Conservation (phyloP, 2,797 vertebrate genomes). For the Glyptemys insculpta region DNA sequence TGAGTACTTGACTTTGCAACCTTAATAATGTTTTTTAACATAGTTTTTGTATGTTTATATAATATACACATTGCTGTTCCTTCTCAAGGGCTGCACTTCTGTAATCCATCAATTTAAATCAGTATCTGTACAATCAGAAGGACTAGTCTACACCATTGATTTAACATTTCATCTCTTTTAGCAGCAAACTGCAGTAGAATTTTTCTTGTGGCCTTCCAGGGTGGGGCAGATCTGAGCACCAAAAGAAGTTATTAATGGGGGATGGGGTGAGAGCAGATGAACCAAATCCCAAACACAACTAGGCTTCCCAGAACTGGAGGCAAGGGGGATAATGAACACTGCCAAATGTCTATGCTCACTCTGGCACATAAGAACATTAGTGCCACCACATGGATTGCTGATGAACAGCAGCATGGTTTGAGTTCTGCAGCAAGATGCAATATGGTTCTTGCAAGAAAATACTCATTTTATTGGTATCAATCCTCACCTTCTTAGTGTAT, state of each 20-base stretch:
- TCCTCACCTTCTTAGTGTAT: not conserved
- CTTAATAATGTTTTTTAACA: not conserved
- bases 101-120: constrained; percentile 65
- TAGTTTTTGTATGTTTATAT: not conserved
- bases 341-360: not conserved
- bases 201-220: not conserved
- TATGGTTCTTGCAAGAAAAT: not conserved
- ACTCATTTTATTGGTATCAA: not conserved
- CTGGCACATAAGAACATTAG: not conserved
- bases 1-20: not conserved
- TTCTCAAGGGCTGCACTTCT: constrained; percentile 50
- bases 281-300: not conserved
- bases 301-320: not conserved
- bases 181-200: not conserved
- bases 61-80: not conserved
- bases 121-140: constrained; percentile 34
- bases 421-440: not conserved
- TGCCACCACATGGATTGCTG: not conserved
- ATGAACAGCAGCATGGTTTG: not conserved
- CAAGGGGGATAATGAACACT: not conserved
- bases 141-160: constrained; percentile 47
- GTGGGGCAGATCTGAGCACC: not conserved
- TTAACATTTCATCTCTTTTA: constrained; percentile 43
- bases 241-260: not conserved
- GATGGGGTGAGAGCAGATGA: constrained; percentile 28